Conservation (phyloP, 2,113 vertebrate species). For the Garra rufa region DNA sequence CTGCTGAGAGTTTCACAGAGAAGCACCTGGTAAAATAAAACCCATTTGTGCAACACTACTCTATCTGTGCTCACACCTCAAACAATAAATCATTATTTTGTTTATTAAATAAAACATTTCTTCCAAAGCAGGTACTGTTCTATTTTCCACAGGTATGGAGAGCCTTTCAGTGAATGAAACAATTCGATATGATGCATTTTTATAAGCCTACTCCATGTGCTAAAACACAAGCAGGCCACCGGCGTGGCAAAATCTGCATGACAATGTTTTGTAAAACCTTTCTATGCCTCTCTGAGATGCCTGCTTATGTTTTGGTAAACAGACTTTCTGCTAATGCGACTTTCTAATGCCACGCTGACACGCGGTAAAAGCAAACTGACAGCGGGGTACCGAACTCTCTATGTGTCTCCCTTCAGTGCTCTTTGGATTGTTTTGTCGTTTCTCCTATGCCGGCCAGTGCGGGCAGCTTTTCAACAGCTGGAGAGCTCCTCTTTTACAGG, state of each 20-base stretch:
- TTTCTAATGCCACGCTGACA: slow-evolving; percentile 28
- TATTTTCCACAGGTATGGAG: neutral
- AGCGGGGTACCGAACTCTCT: slow-evolving; percentile 33
- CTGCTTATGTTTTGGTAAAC: slow-evolving; percentile 26
- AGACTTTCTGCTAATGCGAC: slow-evolving; percentile 25
- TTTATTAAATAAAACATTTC: neutral
- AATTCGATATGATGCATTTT: slow-evolving; percentile 25
- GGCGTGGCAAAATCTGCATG: neutral
- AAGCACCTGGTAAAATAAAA: slow-evolving; percentile 8
- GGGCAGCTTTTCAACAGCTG: slow-evolving; percentile 33
- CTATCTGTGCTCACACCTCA: neutral
- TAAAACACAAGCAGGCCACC: slow-evolving; percentile 16
- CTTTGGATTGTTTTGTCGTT: slow-evolving; percentile 29
- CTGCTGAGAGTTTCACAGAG: neutral
- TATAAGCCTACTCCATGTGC: slow-evolving; percentile 7
- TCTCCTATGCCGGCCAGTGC: neutral
- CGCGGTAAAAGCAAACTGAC: slow-evolving; percentile 28
- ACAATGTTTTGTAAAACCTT: slow-evolving; percentile 11
- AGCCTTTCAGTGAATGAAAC: neutral
- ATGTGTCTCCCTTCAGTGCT: neutral
- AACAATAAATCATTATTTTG: slow-evolving; percentile 3
- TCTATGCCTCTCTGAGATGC: neutral
- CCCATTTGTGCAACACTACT: neutral
- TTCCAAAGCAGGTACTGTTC: neutral
- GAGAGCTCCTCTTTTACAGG: slow-evolving; percentile 33